Percentiles rank a stretch among this genome's conserved stretches.
phyloP scores from a whole-genome alignment of 2,888 invertebrate species.

The Orthosia incerta region DNA sequence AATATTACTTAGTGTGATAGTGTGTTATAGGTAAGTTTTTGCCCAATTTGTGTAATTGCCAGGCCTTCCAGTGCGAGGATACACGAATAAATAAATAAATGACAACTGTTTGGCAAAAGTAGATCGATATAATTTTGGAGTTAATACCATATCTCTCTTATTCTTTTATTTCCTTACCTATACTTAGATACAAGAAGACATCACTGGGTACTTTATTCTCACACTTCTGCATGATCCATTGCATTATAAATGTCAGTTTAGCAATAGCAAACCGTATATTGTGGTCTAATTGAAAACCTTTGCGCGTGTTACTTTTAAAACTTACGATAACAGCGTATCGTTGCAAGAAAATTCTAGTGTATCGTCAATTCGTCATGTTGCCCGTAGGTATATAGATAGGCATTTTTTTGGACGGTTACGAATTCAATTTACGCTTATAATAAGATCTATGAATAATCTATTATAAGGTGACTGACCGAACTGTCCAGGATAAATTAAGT shows the following conservation, averaged over 20 bases:
- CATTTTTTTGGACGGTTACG: constrained; percentile 4
- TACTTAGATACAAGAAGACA: too few species aligned
- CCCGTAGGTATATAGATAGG: not conserved
- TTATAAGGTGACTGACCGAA: constrained; percentile 42
- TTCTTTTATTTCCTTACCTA: too few species aligned
- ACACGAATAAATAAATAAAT: too few species aligned
- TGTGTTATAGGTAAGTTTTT: too few species aligned
- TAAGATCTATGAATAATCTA: constrained; percentile 26
- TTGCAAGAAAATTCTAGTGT: not conserved
- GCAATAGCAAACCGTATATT: not conserved
- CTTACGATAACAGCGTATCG: not conserved
- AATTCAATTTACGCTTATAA: constrained; percentile 28
- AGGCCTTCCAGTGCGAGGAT: too few species aligned
- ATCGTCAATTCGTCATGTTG: too few species aligned
- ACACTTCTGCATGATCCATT: not conserved
- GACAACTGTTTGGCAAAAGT: too few species aligned
- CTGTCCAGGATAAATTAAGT: constrained; percentile 3
- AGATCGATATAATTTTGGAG: not conserved
- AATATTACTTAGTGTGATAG: too few species aligned
- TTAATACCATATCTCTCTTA: not conserved
- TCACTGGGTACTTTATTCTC: not conserved
- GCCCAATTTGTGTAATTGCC: too few species aligned
- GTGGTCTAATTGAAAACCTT: constrained; percentile 31
- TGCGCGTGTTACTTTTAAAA: not conserved
- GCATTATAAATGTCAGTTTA: not conserved